Base-by-base conservation (phyloP, 2,113 vertebrate species). In the Oostethus manadensis region DNA sequence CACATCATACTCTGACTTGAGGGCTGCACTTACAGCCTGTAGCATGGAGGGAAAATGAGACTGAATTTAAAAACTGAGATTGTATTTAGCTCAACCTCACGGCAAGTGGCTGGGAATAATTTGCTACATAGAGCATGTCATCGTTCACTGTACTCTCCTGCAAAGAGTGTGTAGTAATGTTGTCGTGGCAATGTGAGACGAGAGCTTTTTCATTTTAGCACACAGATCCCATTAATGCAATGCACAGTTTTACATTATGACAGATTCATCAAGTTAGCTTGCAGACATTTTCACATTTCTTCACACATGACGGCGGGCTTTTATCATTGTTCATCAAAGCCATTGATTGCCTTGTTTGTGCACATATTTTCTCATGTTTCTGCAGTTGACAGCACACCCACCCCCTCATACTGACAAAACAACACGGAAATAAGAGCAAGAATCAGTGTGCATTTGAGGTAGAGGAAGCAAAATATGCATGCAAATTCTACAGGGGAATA, bases 1-100 rank as follows among this genome's bases (percentile, higher is more conserved):
- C 74, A 98, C 85, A 5, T 89, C 84, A 29, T 93, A 99, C 46
- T 94, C 91, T 5, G 88, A 73, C 62, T 77, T 92, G 61, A 99
- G 89, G 38, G 88, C 93, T 60, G 76, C 48, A 44, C 84, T 90
- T 60, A 86, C 88, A 38, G 83, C 86, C 90, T 91, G 79, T 17
- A 64, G 63, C 29, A 56, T 9, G 29, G 53, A 68, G 29, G 56
- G 42, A 77, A 8, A 42, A 56, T 50, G 3, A 15, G 26, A 46
- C 54, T 9, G 49, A n/a, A n/a, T 16, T 58, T 48, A 35, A 13
- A 62, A 40, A 29, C 3, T 23, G 1, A n/a, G 16, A 26, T 46
- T 64, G 18, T 35, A 7, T 29, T 15, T 5, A 21, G 23, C 26
- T 58, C 38, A 18, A 50, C 38, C 16, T 42, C 18, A 13, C 20